Evolutionary conservation across 2,888 invertebrate species (phyloP).

Genomic region (Drosophila ustulata): DNA sequence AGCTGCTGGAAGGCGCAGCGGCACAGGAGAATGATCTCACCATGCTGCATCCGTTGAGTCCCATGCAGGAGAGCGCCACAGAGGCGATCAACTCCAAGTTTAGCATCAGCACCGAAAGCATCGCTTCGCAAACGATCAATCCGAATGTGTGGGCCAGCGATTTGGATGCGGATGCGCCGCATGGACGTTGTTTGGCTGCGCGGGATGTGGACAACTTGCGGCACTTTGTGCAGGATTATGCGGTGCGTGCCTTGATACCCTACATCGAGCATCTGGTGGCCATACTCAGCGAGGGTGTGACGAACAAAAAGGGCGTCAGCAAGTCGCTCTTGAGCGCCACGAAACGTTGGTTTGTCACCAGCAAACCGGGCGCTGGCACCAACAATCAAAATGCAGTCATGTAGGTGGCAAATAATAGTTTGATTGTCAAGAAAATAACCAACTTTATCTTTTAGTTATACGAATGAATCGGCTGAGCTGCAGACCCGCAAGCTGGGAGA

Average conservation of each 20-base stretch:
- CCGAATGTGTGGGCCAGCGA: slow-evolving; percentile 87
- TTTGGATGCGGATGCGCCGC: slow-evolving; percentile 86
- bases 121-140: slow-evolving; percentile 86
- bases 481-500: slow-evolving; percentile 97
- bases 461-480: slow-evolving; percentile 94
- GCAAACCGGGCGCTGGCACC: slow-evolving; percentile 91
- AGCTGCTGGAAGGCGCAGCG: slow-evolving; percentile 59
- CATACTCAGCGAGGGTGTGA: slow-evolving; percentile 91
- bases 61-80: slow-evolving; percentile 88
- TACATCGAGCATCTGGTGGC: slow-evolving; percentile 96
- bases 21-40: slow-evolving; percentile 80
- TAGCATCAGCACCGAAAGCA: slow-evolving; percentile 87
- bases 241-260: slow-evolving; percentile 93
- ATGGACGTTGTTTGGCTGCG: slow-evolving; percentile 91
- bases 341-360: slow-evolving; percentile 97
- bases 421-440: not conserved
- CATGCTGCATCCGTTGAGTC: slow-evolving; percentile 91
- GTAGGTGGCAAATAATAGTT: slow-evolving; percentile 86
- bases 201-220: slow-evolving; percentile 94
- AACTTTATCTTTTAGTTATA: slow-evolving; percentile 87
- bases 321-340: slow-evolving; percentile 97
- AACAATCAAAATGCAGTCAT: slow-evolving; percentile 91
- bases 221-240: slow-evolving; percentile 94
- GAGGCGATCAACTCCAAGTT: slow-evolving; percentile 86
- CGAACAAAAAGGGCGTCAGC: slow-evolving; percentile 96